Percentiles rank a stretch among this genome's conserved stretches.
Conservation (phyloP, 2,797 vertebrate genomes). For the Furcifer pardalis region DNA sequence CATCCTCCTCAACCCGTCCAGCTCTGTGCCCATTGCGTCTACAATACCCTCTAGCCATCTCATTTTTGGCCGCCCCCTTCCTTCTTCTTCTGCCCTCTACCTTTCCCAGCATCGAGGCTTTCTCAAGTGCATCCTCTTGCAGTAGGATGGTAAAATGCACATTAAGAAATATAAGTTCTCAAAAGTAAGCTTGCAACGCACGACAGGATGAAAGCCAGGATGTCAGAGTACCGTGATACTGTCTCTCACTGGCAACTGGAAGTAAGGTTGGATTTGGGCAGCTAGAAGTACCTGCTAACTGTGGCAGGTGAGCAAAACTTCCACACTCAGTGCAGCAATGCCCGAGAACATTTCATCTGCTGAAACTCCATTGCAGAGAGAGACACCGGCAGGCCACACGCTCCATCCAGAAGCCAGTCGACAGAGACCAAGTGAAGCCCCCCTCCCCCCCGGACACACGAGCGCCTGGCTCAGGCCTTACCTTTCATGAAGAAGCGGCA, state of each 20-base stretch:
- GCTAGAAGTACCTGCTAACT: neutral
- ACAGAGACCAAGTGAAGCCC: too few relatives aligned
- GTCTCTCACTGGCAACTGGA: neutral
- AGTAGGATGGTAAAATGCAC: neutral
- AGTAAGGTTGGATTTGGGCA: neutral
- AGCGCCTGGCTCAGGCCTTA: constrained; percentile 59
- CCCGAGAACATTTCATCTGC: too few relatives aligned
- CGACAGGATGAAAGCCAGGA: neutral
- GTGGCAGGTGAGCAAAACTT: neutral
- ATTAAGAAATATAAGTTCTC: neutral
- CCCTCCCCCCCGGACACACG: too few relatives aligned
- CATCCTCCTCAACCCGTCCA: too few relatives aligned
- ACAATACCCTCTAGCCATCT: too few relatives aligned
- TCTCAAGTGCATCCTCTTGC: too few relatives aligned
- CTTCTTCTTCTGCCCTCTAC: too few relatives aligned
- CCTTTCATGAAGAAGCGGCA: constrained; percentile 99
- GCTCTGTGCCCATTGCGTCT: too few relatives aligned
- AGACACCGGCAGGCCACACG: neutral
- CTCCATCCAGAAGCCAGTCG: neutral
- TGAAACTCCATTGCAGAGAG: neutral
- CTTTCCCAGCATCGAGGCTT: too few relatives aligned
- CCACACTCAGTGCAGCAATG: neutral
- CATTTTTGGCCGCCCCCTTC: too few relatives aligned
- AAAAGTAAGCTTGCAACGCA: neutral
- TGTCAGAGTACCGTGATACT: neutral